Base-by-base conservation (phyloP, 2,888 invertebrate species). In the Phyto melanocephala region DNA sequence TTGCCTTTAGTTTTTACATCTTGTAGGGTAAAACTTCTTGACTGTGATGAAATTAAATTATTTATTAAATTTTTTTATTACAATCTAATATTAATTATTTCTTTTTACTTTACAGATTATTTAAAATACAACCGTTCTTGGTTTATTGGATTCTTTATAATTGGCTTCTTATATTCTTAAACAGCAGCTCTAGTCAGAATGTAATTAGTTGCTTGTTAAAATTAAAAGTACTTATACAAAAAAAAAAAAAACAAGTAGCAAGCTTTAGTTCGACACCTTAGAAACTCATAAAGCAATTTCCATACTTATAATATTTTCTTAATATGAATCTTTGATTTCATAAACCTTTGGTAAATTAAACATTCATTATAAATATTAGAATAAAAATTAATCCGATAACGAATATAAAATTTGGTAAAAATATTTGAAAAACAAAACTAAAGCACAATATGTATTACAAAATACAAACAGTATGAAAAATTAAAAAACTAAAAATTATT, bases 161-260 rank as follows among this genome's bases (percentile, higher is more conserved):
- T 74, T 77, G 76, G 63, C 60, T 80, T 67, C 62, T 56, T 33
- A 52, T 60, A 62, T 65, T 76, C 42, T 60, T 79, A 37, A 71
- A 78, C 40, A 76, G 88, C 89, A 89, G 88, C 89, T 88, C 89
- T 89, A 89, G 89, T 89, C 89, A 89, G 86, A 77, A 71, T 65
- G 67, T 87, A 89, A 89, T 87, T 87, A 86, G 88, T 87, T 83
- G 83, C 83, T 77, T 76, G 77, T 75, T 78, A 56, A 70, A 72
- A 24, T 71, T 56, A 62, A 79, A 68, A 60, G 54, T 37, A 52
- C 58, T 35, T 35, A 56, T 40, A 72, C 47, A 15, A n/a, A 70
- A 67, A 67, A 42, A 40, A 54, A 70, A 68, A 6, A 7, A 37
- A 37, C 2, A 3, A 28, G 45, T 81, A 83, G 33, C 58, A 83